phyloP scores from a whole-genome alignment of 2,797 vertebrate genomes.

The Parotocinclus haroldoi region DNA sequence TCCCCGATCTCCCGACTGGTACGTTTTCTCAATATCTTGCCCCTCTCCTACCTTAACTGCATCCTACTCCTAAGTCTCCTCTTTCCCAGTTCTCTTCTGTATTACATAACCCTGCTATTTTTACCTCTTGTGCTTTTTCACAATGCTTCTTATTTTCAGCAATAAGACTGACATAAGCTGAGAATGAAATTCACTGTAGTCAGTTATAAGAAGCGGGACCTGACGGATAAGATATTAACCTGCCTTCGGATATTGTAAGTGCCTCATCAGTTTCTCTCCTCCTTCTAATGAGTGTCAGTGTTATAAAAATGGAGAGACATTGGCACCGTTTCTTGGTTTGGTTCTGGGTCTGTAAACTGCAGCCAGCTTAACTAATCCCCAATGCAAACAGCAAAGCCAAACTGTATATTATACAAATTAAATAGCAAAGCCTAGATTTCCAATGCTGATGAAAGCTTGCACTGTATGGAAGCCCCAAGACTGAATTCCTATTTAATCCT shows the following conservation, averaged over 20 bases:
- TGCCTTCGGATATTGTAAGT: background rate
- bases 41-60: background rate
- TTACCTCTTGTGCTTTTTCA: constrained; percentile 27
- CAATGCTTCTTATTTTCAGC: constrained; percentile 17
- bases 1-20: constrained; percentile 22
- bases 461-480: no score
- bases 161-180: background rate
- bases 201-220: background rate
- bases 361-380: no score
- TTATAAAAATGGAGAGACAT: no score
- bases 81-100: constrained; percentile 17
- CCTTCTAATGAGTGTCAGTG: background rate
- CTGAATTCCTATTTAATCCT: no score
- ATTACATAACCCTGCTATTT: constrained; percentile 51
- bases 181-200: background rate
- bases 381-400: no score
- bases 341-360: no score
- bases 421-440: no score
- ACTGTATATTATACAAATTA: no score
- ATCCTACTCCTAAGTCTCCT: background rate
- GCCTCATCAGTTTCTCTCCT: background rate
- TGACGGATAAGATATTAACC: background rate
- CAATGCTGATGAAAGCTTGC: no score
- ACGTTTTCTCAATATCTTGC: constrained; percentile 17
- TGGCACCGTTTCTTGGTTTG: no score